Base-by-base conservation (phyloP, 1,140 invertebrate genomes). In the Drosophila hydei region DNA sequence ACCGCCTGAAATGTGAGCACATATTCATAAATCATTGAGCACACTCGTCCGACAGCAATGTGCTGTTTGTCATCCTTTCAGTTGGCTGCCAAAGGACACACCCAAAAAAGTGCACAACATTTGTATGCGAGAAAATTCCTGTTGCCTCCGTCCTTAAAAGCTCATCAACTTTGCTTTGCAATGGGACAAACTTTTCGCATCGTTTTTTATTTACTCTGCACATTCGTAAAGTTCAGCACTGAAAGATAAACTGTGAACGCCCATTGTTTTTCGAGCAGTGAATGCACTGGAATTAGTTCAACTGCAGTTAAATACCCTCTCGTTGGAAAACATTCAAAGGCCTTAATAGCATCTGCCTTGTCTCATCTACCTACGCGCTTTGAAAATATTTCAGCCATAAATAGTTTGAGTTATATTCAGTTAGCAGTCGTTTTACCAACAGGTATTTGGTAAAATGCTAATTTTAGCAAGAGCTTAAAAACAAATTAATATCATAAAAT, bases 1-100 rank as follows among this genome's bases (percentile, higher is more conserved):
- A 65, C 62, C 69, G 51, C 27, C 7, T 43, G 45, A 64, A 33
- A 48, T 58, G 61, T 51, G 36, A 33, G 36, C 25, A 43, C 38
- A 52, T 55, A 40, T 58, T 33, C 54, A 78, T 79, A 79, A 84
- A 81, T 79, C 77, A 80, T 68, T 80, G 27, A 48, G 14, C 33
- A 11, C 64, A 51, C 16, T 61, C 11, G 6, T 27, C n/a, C 6
- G 6, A n/a, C 30, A 14, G 14, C 45, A 47, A 23, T n/a, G 19
- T 25, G 8, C 4, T 27, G 23, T 56, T 40, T 56, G 7, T 14
- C n/a, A 42, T 11, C 23, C 8, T 14, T 42, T 18, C 52, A 40
- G 21, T 14, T 25, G 48, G 21, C 23, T 50, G 43, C 54, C 23
- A 43, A 48, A 27, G 45, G 63, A 67, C 42, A 67, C 63, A 43